Conservation (phyloP, 2,888 invertebrate species). For the Allygus modestus region DNA sequence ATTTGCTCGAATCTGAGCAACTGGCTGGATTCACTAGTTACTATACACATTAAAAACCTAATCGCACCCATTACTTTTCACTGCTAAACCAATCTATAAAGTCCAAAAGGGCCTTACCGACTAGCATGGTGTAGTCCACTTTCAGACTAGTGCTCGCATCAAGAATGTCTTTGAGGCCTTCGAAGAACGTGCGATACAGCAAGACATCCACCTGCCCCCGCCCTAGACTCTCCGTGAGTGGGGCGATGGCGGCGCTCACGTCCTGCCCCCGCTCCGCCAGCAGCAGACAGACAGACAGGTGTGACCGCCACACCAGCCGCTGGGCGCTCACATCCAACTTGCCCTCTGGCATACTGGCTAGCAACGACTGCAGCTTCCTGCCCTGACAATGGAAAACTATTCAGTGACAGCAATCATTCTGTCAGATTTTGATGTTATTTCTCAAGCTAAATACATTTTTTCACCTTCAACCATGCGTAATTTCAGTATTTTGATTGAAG, state of each 20-base stretch:
- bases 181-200: conserved; percentile 68
- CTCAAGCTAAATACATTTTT: too few relatives aligned
- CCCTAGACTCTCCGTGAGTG: neutral
- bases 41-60: too few relatives aligned
- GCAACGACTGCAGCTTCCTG: conserved; percentile 48
- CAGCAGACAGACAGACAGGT: conserved; percentile 65
- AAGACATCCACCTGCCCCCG: neutral
- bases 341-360: neutral
- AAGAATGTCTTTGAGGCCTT: conserved; percentile 69
- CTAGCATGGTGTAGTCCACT: conserved; percentile 69
- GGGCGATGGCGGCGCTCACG: conserved; percentile 43
- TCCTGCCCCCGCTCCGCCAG: conserved; percentile 62
- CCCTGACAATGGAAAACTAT: neutral
- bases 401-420: too few relatives aligned
- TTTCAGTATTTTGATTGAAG: too few relatives aligned
- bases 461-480: too few relatives aligned
- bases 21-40: too few relatives aligned
- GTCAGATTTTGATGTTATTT: too few relatives aligned
- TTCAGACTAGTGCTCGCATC: conserved; percentile 68
- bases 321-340: conserved; percentile 2
- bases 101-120: conserved; percentile 71
- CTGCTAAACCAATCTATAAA: too few relatives aligned
- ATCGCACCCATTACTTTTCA: too few relatives aligned
- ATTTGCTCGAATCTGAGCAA: too few relatives aligned
- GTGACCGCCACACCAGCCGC: conserved; percentile 61